Base-by-base conservation (phyloP, 2,797 vertebrate genomes). In the Holocentrus rufus region DNA sequence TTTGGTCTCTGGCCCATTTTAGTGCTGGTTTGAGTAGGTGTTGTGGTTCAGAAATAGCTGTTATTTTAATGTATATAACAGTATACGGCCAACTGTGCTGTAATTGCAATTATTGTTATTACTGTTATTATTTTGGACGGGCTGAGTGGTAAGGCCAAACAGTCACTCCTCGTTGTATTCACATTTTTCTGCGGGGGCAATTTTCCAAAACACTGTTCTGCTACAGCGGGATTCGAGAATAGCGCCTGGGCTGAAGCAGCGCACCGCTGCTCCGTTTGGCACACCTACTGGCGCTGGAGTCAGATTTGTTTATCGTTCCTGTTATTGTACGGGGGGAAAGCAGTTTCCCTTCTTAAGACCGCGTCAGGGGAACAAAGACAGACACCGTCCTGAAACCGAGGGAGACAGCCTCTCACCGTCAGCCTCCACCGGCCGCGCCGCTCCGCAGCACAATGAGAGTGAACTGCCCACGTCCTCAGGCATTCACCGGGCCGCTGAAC, bases 271-370 rank as follows among this genome's bases (percentile, higher is more conserved):
- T 75, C 50, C 18, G 25, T 61, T 67, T 69, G 50, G 56, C 52
- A 54, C 5, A 9, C 23, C 15, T 10, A 4, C 46, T 25, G 66
- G 47, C 46, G 13, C 39, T 0, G 36, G 57, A 65, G 25, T 72
- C 18, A 46, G 1, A 82, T 82, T 76, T 81, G 77, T 77, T 79
- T 84, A 44, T 75, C 69, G 71, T 75, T 82, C 75, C 30, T 71
- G 62, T 64, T 72, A 11, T 63, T 60, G 34, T 34, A 4, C 30
- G 70, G 18, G 70, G 18, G 77, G 23, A 63, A 75, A 75, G 50
- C 63, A 71, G 31, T 57, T 72, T 66, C 13, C 34, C 31, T 50
- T n/a, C n/a, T 53, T 39, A 56, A 55, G 65, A 9, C 70, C 70
- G 25, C 59, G 70, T 57, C 52, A 58, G 71, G 39, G 27, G 50